Conservation (phyloP, 1,140 invertebrate genomes). For the Melipona quadrifasciata region DNA sequence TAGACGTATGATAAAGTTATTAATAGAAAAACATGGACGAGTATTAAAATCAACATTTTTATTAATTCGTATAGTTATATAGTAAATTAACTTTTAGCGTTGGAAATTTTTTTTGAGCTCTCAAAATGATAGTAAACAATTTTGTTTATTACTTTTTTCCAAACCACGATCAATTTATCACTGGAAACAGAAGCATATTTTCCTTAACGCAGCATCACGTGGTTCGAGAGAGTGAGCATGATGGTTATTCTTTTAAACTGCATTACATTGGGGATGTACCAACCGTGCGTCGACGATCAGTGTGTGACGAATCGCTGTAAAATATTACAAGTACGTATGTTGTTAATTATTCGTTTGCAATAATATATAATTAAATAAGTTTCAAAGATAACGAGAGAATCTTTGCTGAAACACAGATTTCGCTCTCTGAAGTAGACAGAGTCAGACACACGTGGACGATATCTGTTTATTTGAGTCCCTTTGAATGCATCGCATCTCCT, state of each 20-base stretch:
- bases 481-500: too few species aligned
- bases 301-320: constrained; percentile 96
- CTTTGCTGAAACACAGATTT: neutral
- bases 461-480: too few species aligned
- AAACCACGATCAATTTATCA: neutral
- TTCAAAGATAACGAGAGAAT: neutral
- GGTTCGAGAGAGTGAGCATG: constrained; percentile 99
- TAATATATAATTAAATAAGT: too few species aligned
- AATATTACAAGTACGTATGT: constrained; percentile 90
- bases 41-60: neutral
- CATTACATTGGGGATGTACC: constrained; percentile 99
- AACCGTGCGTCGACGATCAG: constrained; percentile 97
- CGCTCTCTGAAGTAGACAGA: neutral
- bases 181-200: constrained; percentile 64
- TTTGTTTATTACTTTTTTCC: neutral
- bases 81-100: neutral
- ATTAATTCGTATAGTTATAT: neutral
- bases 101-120: neutral
- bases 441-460: neutral
- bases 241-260: constrained; percentile 99
- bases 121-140: too few species aligned
- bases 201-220: constrained; percentile 92
- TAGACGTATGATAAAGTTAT: neutral
- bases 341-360: too few species aligned
- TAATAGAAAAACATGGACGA: neutral